Evolutionary conservation across 2,113 vertebrate genomes (phyloP), one percentile per base, ranked within the genome.

Genomic region (Alouatta palliata): DNA sequence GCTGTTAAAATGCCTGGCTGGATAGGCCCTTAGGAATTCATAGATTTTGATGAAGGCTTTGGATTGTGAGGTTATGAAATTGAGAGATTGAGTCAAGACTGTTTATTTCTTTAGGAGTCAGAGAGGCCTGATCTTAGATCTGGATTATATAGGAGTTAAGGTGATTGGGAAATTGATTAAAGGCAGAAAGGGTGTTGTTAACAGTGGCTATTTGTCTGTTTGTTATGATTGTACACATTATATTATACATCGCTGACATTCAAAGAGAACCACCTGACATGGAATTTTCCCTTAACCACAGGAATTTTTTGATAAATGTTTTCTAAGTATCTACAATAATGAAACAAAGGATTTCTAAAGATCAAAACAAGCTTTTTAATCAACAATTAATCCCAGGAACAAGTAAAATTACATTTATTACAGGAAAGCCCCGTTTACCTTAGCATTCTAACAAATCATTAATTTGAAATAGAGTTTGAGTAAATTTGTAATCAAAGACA

Each of bases 391-490:
- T 82, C 52, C 11, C 40, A 93, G 66, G 43, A 92, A 92, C 12
- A 97, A 87, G 45, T 97, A 95, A 86, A 91, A 61, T 61, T 49
- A 79, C 45, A 83, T 91, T 91, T n/a, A 75, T 86, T 95, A 66
- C 54, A 76, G 70, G 61, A 94, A 96, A 64, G 5, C 8, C 37
- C 54, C 7, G 0, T 79, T 96, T 90, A 84, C 40, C 95, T 97
- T 86, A 91, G 79, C 86, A 93, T 90, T 79, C 45, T 79, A 91
- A n/a, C 13, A 84, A 95, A 93, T 96, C 92, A 92, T 96, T 54
- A 81, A 64, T 95, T 96, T 94, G 43, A 88, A 83, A 47, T 37
- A 79, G 35, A 75, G 40, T 64, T 82, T 94, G 75, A 79, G 40
- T n/a, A 89, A 77, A 93, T 93, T 84, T 92, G 47, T 85, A 89